Evolutionary conservation across 2,888 invertebrate species (phyloP).

Genomic region (Notodonta ziczac): DNA sequence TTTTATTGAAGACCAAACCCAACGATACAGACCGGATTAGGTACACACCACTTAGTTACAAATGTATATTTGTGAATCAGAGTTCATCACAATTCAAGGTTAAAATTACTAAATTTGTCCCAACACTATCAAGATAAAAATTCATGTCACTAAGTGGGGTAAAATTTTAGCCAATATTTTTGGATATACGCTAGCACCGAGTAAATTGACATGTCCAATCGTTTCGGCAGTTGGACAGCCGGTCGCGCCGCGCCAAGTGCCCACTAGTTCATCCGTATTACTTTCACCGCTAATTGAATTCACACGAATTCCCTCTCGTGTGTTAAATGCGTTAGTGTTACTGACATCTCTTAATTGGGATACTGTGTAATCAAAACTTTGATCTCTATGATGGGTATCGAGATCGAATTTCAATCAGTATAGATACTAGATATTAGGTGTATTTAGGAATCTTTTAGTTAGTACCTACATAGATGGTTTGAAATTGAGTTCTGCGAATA

Average conservation of each 20-base stretch:
- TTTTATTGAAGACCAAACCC: no score
- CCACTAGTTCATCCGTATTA: slow-evolving; percentile 27
- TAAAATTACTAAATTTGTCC: no score
- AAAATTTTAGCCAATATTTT: background rate
- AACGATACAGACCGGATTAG: no score
- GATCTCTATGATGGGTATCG: background rate
- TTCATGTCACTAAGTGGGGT: background rate
- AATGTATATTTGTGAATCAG: no score
- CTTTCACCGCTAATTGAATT: slow-evolving; percentile 40
- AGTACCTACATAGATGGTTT: no score
- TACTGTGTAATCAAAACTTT: slow-evolving; percentile 16
- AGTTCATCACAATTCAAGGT: no score
- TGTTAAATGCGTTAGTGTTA: slow-evolving; percentile 14
- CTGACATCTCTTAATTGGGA: slow-evolving; percentile 22
- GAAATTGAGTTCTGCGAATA: no score
- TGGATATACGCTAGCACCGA: background rate
- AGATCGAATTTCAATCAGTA: background rate
- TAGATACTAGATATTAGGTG: background rate
- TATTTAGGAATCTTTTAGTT: background rate
- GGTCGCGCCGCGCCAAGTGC: slow-evolving; percentile 21
- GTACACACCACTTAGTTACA: no score
- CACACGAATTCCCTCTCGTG: slow-evolving; percentile 17
- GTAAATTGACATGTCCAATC: slow-evolving; percentile 9
- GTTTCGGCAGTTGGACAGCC: slow-evolving; percentile 19
- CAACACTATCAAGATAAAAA: background rate